Conservation (phyloP, 92 coral and sea anemone genomes). For the Heteractis magnifica region DNA sequence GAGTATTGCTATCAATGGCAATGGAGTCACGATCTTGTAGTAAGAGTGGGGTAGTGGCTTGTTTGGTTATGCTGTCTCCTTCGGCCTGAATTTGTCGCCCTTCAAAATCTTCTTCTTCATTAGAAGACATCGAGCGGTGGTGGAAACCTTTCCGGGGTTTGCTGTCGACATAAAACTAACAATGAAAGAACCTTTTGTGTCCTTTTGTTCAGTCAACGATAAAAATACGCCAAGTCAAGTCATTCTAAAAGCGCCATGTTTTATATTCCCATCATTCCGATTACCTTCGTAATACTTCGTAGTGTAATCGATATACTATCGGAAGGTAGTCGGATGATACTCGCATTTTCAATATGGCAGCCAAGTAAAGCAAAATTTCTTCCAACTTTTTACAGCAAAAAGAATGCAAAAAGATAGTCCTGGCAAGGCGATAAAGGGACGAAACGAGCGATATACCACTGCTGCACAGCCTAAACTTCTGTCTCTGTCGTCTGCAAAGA, state of each 20-base stretch:
- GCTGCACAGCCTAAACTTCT: conserved; percentile 59
- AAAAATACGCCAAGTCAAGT: background rate
- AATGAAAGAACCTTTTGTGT: background rate
- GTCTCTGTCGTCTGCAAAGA: conserved; percentile 53
- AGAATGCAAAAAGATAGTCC: conserved; percentile 58
- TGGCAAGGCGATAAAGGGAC: conserved; percentile 33
- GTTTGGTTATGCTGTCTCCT: background rate
- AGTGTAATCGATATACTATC: background rate
- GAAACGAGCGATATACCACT: conserved; percentile 70
- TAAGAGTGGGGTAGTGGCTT: conserved; percentile 11
- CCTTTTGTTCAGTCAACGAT: conserved; percentile 8
- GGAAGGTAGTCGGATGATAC: background rate
- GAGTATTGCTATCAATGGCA: background rate
- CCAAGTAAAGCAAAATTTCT: background rate
- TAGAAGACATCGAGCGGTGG: conserved; percentile 15
- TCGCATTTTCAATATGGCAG: conserved; percentile 48
- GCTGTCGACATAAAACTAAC: conserved; percentile 1
- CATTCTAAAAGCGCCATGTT: conserved; percentile 9
- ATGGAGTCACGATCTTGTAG: background rate
- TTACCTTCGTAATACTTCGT: background rate
- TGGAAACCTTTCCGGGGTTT: background rate
- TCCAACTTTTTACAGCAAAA: background rate
- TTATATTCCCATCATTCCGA: conserved; percentile 13
- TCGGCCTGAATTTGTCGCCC: conserved; percentile 1
- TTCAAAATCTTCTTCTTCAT: conserved; percentile 15